A percentile compares a stretch with the other conserved stretches of the same genome.
phyloP scores from a whole-genome alignment of 23 tunicate species.

The Ascidia mentula region DNA sequence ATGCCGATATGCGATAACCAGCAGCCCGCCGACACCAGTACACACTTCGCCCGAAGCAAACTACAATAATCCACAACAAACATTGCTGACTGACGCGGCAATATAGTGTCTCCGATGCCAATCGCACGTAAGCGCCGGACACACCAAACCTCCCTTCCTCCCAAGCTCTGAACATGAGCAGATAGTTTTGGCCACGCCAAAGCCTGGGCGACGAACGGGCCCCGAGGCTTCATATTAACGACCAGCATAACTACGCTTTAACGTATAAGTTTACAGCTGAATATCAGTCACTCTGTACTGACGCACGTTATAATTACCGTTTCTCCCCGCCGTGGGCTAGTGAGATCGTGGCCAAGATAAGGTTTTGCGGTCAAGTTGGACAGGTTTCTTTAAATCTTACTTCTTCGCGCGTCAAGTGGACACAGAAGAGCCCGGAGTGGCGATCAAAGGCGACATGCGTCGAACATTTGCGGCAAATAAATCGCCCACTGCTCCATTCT shows the following conservation, averaged over 20 bases:
- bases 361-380: neutral
- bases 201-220: neutral
- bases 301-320: conserved; percentile 7
- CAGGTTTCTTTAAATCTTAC: neutral
- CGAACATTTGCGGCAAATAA: neutral
- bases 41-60: neutral
- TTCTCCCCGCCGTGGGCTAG: conserved; percentile 4
- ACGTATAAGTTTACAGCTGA: conserved; percentile 10
- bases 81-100: no score
- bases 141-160: neutral
- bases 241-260: neutral
- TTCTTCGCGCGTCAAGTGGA: neutral
- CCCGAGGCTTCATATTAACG: neutral
- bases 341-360: neutral
- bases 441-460: neutral
- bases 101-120: neutral
- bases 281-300: conserved; percentile 9
- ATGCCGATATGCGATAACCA: no score
- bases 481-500: neutral
- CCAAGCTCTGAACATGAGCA: neutral
- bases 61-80: neutral
- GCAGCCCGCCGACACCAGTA: neutral
- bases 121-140: neutral
- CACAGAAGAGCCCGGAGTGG: neutral
- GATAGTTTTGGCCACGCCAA: neutral